Base-by-base conservation (phyloP, 2,113 vertebrate genomes). In the Mellivora capensis region DNA sequence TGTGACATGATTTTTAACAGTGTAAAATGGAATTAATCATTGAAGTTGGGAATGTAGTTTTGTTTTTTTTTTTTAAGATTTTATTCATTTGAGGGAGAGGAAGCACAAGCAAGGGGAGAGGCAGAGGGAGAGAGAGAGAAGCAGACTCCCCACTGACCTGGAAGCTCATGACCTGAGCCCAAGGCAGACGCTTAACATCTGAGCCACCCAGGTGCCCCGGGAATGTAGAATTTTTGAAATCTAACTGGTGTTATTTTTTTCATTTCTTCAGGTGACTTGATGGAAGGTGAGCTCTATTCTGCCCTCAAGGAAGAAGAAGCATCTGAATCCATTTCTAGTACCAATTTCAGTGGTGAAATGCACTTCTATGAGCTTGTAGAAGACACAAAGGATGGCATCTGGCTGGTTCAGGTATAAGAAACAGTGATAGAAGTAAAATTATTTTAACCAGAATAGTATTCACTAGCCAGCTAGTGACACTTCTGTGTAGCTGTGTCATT, bases 361-460 rank as follows among this genome's bases (percentile, higher is more conserved):
- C 99, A 99, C 98, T 99, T 99, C 98, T 99, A 99, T 97, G 99
- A 99, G 96, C 98, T 99, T 64, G 99, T 99, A 79, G 99, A 99
- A 98, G 99, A 99, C 98, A 99, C 99, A 3, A 99, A 99, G 98
- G 99, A 99, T 97, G 99, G 99, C 59, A 99, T 99, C 98, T 99
- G 99, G 99, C 98, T 99, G 96, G 99, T 99, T 98, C 99, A 99
- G 99, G 99, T 99, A 99, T 84, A 88, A 67, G 62, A 92, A 89
- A 82, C 49, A 0, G n/a, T 74, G 71, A 6, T 93, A 96, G 6
- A 93, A 93, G 76, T 95, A 81, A 96, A 72, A 47, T 94, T 71
- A 23, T 87, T 97, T 96, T 96, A 77, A 87, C 81, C 86, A 76
- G 44, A 91, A 85, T 61, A 72, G 74, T 69, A 3, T 84, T 96